Percentiles rank a stretch among this genome's conserved stretches.
phyloP scores from a whole-genome alignment of 2,888 invertebrate species.

The Candidula unifasciata region DNA sequence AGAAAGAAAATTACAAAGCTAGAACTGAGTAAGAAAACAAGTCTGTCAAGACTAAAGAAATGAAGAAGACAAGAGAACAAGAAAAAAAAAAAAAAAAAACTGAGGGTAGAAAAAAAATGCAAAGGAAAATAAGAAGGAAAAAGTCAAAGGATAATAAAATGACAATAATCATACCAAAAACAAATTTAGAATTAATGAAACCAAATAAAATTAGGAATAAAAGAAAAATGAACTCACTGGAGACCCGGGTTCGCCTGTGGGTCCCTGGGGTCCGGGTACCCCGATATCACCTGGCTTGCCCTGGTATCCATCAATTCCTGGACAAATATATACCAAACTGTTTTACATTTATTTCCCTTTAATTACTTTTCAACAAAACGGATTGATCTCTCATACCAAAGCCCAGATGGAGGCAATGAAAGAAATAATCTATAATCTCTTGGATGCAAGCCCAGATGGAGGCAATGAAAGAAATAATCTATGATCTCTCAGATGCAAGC shows the following conservation, averaged over 20 bases:
- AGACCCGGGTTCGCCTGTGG: conserved; percentile 62
- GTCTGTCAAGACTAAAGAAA: neutral
- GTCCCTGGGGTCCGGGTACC: conserved; percentile 65
- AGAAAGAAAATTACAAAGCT: neutral
- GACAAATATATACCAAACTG: neutral
- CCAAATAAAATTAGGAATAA: neutral
- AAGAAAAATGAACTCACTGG: conserved; percentile 58
- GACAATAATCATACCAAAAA: neutral
- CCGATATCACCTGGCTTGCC: conserved; percentile 59
- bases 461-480: no score
- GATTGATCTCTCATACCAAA: no score
- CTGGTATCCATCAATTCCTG: conserved; percentile 53
- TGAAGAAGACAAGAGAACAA: neutral
- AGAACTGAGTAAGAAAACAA: neutral
- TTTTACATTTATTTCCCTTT: no score
- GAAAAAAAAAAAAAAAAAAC: neutral
- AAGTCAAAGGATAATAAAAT: neutral
- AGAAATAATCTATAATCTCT: no score
- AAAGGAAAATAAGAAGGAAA: neutral
- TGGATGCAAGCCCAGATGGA: no score
- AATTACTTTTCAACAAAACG: no score
- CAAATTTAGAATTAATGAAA: neutral
- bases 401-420: no score
- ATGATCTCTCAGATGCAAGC: no score
- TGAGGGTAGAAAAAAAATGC: no score